These are phyloP conservation scores for Natator depressus DNA, from an alignment of 2,113 vertebrate species.

Conservation along the genomic window DNA sequence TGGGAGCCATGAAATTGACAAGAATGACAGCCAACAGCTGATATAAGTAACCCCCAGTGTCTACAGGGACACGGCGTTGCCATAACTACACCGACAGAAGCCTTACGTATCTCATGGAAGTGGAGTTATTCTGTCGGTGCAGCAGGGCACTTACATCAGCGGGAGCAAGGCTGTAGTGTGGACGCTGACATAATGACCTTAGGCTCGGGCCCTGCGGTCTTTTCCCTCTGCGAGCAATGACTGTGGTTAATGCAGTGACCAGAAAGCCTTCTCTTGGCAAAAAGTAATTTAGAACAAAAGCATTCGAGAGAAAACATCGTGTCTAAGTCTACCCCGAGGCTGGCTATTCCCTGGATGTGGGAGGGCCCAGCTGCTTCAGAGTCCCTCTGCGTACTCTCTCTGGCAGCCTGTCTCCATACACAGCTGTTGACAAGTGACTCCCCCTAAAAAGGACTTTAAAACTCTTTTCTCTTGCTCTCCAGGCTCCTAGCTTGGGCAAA, in stretches of 20 bases:
- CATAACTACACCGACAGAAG: no score
- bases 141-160: no score
- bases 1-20: no score
- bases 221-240: not conserved
- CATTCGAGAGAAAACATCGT: rapidly evolving
- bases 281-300: not conserved
- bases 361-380: not conserved
- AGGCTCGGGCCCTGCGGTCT: not conserved
- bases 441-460: not conserved
- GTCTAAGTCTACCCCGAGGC: not conserved
- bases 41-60: no score
- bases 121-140: no score
- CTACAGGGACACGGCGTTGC: no score
- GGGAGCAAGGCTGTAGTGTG: no score
- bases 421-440: not conserved
- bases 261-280: not conserved
- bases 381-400: not conserved
- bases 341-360: not conserved
- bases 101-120: no score
- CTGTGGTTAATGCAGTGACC: not conserved
- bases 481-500: not conserved
- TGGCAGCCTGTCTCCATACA: not conserved
- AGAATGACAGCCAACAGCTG: no score
- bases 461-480: not conserved
- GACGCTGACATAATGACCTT: no score